Conservation (phyloP, 2,888 invertebrate genomes). For the Actias luna region DNA sequence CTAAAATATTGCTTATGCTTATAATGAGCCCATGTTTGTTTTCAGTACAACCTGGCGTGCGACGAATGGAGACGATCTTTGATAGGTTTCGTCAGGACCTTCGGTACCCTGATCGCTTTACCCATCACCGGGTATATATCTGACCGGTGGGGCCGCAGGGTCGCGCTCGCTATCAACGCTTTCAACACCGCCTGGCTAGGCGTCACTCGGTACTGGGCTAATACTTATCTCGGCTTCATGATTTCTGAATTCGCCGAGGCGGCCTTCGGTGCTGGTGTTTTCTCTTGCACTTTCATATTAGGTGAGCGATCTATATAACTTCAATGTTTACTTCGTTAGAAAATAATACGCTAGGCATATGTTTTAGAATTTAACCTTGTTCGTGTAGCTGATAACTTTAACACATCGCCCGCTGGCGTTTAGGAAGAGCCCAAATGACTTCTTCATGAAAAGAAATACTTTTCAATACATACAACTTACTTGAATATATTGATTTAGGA, state of each 20-base stretch:
- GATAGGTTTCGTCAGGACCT: conserved; percentile 86
- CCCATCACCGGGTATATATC: conserved; percentile 86
- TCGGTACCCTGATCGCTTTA: conserved; percentile 85
- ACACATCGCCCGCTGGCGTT: no score
- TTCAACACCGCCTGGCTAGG: conserved; percentile 84
- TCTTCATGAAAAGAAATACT: no score
- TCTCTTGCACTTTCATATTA: conserved; percentile 65
- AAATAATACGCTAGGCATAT: no score
- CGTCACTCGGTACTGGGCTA: conserved; percentile 79
- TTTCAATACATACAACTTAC: no score
- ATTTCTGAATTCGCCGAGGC: conserved; percentile 86
- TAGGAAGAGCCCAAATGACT: no score
- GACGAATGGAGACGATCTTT: conserved; percentile 86
- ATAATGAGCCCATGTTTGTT: no score
- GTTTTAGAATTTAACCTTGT: no score
- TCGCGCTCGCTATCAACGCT: conserved; percentile 80
- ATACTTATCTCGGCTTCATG: conserved; percentile 85
- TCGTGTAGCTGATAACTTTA: no score
- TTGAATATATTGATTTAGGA: neutral
- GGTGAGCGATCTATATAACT: neutral
- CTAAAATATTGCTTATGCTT: no score
- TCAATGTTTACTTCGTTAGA: neutral
- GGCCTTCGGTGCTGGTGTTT: conserved; percentile 84
- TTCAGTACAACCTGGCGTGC: conserved; percentile 84
- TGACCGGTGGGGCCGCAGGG: conserved; percentile 86